Percentiles rank a stretch among this genome's conserved stretches.
Evolutionary conservation across 2,888 invertebrate genomes (phyloP).

Genomic region (Colostygia pectinataria): DNA sequence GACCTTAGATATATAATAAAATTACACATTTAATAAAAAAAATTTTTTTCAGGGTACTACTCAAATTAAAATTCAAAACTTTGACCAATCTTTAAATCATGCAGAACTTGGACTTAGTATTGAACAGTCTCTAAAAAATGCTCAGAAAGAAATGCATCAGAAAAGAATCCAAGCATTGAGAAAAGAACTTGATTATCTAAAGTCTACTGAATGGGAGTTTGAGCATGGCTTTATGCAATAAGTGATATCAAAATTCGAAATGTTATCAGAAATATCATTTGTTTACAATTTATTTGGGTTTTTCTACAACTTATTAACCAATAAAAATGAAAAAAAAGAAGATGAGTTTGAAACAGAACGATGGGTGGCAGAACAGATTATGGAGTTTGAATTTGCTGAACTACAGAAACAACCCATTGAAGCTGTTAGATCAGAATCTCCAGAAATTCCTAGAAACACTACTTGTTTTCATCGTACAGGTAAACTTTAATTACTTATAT

Average conservation of each 20-base stretch:
- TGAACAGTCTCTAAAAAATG: slow-evolving; percentile 80
- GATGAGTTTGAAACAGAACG: slow-evolving; percentile 55
- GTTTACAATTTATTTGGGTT: slow-evolving; percentile 57
- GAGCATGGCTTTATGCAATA: slow-evolving; percentile 85
- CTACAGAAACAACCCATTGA: slow-evolving; percentile 14
- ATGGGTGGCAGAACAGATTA: slow-evolving; percentile 66
- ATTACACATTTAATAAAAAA: too few species aligned
- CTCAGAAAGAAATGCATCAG: slow-evolving; percentile 86
- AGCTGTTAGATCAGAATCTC: slow-evolving; percentile 4
- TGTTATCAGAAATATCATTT: slow-evolving; percentile 72
- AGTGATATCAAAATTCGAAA: slow-evolving; percentile 41
- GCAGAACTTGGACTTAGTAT: slow-evolving; percentile 79
- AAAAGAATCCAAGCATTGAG: slow-evolving; percentile 87
- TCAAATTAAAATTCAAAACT: slow-evolving; percentile 60
- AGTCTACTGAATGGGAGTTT: slow-evolving; percentile 92
- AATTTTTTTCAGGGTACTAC: slow-evolving; percentile 55
- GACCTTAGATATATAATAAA: too few species aligned
- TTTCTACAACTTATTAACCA: slow-evolving; percentile 40
- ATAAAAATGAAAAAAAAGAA: slow-evolving; percentile 42
- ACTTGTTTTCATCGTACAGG: slow-evolving; percentile 69
- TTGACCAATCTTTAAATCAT: slow-evolving; percentile 77
- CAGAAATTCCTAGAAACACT: slow-evolving; percentile 46
- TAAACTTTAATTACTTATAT: slow-evolving; percentile 33
- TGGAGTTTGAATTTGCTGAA: slow-evolving; percentile 59
- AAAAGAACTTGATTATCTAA: slow-evolving; percentile 90